Evolutionary conservation across 2,797 vertebrate genomes (phyloP).

Genomic region (Eulemur coronatus): DNA sequence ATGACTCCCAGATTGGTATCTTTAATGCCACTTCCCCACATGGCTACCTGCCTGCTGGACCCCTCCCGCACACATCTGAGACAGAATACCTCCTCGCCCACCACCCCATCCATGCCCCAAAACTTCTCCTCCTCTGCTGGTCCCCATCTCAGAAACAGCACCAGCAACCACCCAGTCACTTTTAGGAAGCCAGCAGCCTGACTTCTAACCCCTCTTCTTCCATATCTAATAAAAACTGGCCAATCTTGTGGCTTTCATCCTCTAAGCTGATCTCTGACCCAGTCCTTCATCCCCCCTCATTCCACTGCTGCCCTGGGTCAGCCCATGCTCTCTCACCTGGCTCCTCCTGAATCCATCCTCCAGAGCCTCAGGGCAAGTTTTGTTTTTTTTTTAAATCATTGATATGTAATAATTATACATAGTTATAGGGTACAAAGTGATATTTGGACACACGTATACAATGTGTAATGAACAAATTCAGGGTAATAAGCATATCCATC

Average conservation of each 20-base stretch:
- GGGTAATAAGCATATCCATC: background rate
- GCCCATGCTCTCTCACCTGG: background rate
- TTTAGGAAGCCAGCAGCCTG: background rate
- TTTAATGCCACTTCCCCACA: slow-evolving; percentile 7
- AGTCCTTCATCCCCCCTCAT: background rate
- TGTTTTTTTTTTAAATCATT: background rate
- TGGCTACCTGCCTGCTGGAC: background rate
- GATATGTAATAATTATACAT: background rate
- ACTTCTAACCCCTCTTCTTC: background rate
- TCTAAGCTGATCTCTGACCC: background rate
- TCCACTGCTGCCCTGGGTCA: background rate
- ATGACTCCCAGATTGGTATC: slow-evolving; percentile 47
- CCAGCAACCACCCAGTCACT: background rate
- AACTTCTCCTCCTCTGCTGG: background rate
- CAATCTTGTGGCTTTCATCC: background rate
- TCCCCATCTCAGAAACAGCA: slow-evolving; percentile 18
- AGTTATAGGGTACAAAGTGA: background rate
- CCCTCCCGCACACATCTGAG: background rate
- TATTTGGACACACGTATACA: background rate
- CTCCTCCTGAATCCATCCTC: background rate
- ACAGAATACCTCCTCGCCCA: background rate
- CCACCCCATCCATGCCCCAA: background rate
- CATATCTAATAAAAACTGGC: background rate
- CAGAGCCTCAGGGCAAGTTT: background rate
- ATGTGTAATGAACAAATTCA: background rate